Conservation (phyloP, 2,888 invertebrate species). For the Meloe dianella region DNA sequence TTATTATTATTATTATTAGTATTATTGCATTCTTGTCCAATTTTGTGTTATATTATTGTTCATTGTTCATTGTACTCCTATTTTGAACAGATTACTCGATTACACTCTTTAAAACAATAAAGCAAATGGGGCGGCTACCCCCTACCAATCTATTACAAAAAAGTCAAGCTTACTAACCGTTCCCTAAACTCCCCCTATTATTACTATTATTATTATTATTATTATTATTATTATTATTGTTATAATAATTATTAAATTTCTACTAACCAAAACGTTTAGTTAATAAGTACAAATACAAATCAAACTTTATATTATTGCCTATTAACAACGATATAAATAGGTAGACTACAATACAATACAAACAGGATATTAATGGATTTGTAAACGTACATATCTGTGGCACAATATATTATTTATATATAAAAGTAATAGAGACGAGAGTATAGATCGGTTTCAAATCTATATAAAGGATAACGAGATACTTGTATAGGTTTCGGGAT, state of each 20-base stretch:
- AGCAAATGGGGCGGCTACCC: slow-evolving; percentile 10
- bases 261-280: not conserved
- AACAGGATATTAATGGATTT: not conserved
- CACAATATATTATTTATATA: not conserved
- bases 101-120: slow-evolving; percentile 48
- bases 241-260: no score
- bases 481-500: slow-evolving; percentile 54
- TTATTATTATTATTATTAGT: slow-evolving; percentile 20
- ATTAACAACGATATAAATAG: not conserved
- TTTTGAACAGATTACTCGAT: slow-evolving; percentile 44
- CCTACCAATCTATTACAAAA: slow-evolving; percentile 8
- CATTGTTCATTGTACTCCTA: slow-evolving; percentile 50
- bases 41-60: slow-evolving; percentile 54
- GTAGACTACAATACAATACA: not conserved
- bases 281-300: not conserved
- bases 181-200: not conserved
- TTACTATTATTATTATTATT: not conserved
- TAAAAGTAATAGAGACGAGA: slow-evolving; percentile 28
- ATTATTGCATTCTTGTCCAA: slow-evolving; percentile 47
- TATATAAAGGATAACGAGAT: slow-evolving; percentile 52
- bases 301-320: not conserved
- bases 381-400: not conserved
- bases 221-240: not conserved
- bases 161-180: slow-evolving; percentile 8
- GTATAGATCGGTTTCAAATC: slow-evolving; percentile 34